A percentile compares a stretch with the other conserved stretches of the same genome.
Evolutionary conservation across 2,888 invertebrate genomes (phyloP).

Genomic region (Bugulina stolonifera): DNA sequence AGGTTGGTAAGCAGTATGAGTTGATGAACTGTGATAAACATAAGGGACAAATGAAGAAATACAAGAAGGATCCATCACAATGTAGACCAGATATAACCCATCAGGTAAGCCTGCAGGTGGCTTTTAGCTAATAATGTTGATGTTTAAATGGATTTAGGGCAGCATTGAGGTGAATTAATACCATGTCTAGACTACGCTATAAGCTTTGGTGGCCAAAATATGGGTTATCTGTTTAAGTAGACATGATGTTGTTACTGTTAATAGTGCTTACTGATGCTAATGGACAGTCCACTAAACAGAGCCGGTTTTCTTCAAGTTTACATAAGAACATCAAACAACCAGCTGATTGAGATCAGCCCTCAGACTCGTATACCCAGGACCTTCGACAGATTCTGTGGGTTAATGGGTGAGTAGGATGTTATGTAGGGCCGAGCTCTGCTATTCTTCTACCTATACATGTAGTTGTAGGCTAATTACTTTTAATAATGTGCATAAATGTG

Average conservation of each 20-base stretch:
- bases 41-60: slow-evolving; percentile 72
- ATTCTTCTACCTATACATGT: too few relatives aligned
- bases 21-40: slow-evolving; percentile 92
- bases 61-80: slow-evolving; percentile 71
- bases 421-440: neutral
- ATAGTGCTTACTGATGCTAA: slow-evolving; percentile 83
- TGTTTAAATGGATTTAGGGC: too few relatives aligned
- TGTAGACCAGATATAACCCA: slow-evolving; percentile 95
- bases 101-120: slow-evolving; percentile 58
- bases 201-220: too few relatives aligned
- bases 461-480: too few relatives aligned
- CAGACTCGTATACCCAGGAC: slow-evolving; percentile 94
- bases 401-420: slow-evolving; percentile 69
- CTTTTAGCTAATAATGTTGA: too few relatives aligned
- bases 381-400: slow-evolving; percentile 89
- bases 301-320: slow-evolving; percentile 94
- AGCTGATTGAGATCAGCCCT: slow-evolving; percentile 89
- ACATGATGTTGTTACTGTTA: too few relatives aligned
- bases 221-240: too few relatives aligned
- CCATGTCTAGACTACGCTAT: too few relatives aligned
- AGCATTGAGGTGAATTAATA: too few relatives aligned
- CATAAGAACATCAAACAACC: slow-evolving; percentile 82
- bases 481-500: too few relatives aligned
- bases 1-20: slow-evolving; percentile 83
- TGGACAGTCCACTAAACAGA: slow-evolving; percentile 93